Base-by-base conservation (phyloP, 1,140 invertebrate genomes). In the Sitobion miscanthi region DNA sequence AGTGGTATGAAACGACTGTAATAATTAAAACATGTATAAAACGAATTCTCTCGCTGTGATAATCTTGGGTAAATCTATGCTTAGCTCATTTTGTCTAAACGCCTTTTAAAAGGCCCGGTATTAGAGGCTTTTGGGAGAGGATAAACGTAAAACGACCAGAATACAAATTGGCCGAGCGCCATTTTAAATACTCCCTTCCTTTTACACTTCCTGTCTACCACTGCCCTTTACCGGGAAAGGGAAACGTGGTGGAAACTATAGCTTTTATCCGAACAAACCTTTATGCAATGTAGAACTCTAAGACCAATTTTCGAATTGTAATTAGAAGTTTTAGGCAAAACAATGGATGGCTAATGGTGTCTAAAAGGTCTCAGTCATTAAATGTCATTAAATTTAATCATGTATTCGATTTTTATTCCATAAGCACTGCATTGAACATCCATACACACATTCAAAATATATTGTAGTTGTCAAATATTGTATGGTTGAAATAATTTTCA, bases 111-210 rank as follows among this genome's bases (percentile, higher is more conserved):
- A 90, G 89, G 57, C 25, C 89, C 38, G 69, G 69, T 20, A 52
- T 92, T 92, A 82, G 77, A 82, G 69, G 91, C 47, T 54, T 93
- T 93, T 42, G 49, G 82, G 77, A 86, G 82, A 92, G 62, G 91
- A 54, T 82, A 38, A 92, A 93, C 49, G 49, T 45, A 45, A 57
- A 54, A 93, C 77, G 91, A 86, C 49, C 82, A 54, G 91, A 86
- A 93, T 93, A 93, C 91, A 93, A 93, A 93, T 93, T 93, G 91
- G 82, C 82, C 82, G 77, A 54, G 47, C 82, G 77, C 91, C 91
- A 93, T 93, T 93, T 93, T 93, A 93, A 93, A 93, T 86, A 93
- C 82, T 54, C 69, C 82, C 82, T 86, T 86, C 82, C 82, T 93
- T 93, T 83, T 92, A 30, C 42, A 82, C 35, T 52, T 92, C 91